Base-by-base conservation (phyloP, 1,140 invertebrate genomes). In the Zaprionus ornatus region DNA sequence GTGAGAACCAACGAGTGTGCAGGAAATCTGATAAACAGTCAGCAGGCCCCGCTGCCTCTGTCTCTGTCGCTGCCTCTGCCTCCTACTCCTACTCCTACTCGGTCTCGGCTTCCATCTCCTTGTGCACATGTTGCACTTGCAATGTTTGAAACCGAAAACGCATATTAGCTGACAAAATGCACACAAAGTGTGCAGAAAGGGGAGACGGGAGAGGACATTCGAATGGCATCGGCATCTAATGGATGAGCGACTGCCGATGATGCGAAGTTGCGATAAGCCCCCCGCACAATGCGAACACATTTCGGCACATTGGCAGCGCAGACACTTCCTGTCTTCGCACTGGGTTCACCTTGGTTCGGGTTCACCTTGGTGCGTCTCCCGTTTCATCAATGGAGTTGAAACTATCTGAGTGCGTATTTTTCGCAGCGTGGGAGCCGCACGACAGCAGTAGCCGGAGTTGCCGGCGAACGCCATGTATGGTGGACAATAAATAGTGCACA, bases 331-430 rank as follows among this genome's bases (percentile, higher is more conserved):
- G 83, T 88, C 76, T 27, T 35, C 21, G 48, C 17, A 32, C 29
- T 32, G 29, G 9, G 29, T 6, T 19, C 52, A 4, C 32, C 29
- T 45, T 25, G 17, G 17, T 48, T 27, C 6, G 25, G 27, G 27
- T 9, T 32, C 9, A 32, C 29, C 29, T 32, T 32, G 29, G 9
- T 23, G 35, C 70, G 67, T 88, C 84, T 88, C 80, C 74, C 81
- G 68, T 88, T 88, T 88, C 80, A 84, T 81, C 74, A 88, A 84
- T 90, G 81, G 42, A 54, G 50, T 59, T 32, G 29, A 32, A 32
- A 32, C 29, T 32, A 32, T 32, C 29, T 10, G 29, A 32, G 55
- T 48, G 32, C 48, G 23, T 21, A 71, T 69, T 60, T 68, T 50
- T 61, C 74, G 56, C 67, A 82, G 84, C 83, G 83, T 87, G 83